Evolutionary conservation across 30 jellyfish, hydroid and myxozoan species (phyloP).

Genomic region (Aurelia aurita): DNA sequence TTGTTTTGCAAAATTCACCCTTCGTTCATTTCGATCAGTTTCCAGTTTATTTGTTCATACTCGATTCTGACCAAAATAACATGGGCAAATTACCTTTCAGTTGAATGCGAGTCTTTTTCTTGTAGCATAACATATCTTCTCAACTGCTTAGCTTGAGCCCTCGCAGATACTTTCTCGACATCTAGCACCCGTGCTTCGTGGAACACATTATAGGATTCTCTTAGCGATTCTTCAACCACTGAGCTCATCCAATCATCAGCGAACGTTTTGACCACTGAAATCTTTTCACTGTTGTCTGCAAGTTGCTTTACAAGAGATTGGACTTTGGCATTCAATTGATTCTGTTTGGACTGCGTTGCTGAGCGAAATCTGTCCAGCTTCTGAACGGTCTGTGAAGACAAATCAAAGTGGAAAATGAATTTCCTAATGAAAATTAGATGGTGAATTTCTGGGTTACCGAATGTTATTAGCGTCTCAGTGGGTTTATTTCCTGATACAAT

Average conservation of each 20-base stretch:
- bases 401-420: background rate
- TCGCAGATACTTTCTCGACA: slow-evolving; percentile 74
- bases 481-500: background rate
- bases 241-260: slow-evolving; percentile 82
- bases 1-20: too few relatives aligned
- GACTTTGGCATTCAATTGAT: slow-evolving; percentile 52
- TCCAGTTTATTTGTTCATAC: too few relatives aligned
- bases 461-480: background rate
- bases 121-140: slow-evolving; percentile 63
- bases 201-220: slow-evolving; percentile 49
- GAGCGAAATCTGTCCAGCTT: slow-evolving; percentile 61
- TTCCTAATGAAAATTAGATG: too few relatives aligned
- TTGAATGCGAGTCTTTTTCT: slow-evolving; percentile 59
- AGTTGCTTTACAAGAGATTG: slow-evolving; percentile 53
- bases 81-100: slow-evolving; percentile 62
- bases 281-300: slow-evolving; percentile 72
- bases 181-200: slow-evolving; percentile 70
- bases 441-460: too few relatives aligned
- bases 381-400: slow-evolving; percentile 36
- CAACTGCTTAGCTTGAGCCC: slow-evolving; percentile 73
- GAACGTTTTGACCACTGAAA: slow-evolving; percentile 59
- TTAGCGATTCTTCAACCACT: slow-evolving; percentile 53
- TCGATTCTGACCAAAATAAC: background rate
- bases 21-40: too few relatives aligned
- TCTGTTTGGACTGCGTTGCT: slow-evolving; percentile 40